Evolutionary conservation across 2,113 vertebrate genomes (phyloP), one percentile per base, ranked within the genome.

Genomic region (Raja brachyura): DNA sequence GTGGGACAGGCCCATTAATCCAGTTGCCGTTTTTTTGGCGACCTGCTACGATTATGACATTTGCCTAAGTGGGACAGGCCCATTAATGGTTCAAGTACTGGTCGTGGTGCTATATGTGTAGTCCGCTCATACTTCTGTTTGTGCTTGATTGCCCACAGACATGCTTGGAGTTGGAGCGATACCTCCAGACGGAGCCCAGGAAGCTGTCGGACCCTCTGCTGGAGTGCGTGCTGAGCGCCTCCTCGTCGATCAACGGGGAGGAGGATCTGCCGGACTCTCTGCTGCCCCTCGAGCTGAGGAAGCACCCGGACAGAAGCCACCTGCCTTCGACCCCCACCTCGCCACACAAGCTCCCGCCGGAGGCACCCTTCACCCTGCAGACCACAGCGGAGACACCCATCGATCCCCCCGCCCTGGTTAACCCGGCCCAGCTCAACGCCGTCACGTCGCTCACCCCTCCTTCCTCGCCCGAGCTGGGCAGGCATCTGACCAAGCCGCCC

Each of bases 371-470:
- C 93, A 95, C 96, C 93, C 95, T 97, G 77, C 97, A 97, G 95
- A 96, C 96, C 56, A 94, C 96, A 94, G 14, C 18, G 25, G 79
- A 96, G 96, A 96, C 93, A 95, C 95, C 92, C 96, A 97, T 94
- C 95, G 96, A 95, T 96, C 96, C 94, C 94, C 96, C 63, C 95
- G 96, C 0, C 61, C 95, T 95, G 0, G 97, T 98, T 95, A 98
- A 98, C 95, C 98, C 98, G 94, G 98, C 98, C 94, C 98, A 98
- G 94, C 97, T 99, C 95, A 99, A 98, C 93, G 98, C 99, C 93
- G 98, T 99, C 93, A 99, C 98, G 95, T 99, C 98, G 93, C 96
- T 99, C 95, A 99, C 99, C 0, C 99, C 99, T 0, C 99, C 99
- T 0, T 99, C 99, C 0, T 99, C 99, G 28, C 99, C 99, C 0